These are phyloP conservation scores for Mastomys natalensis DNA, from an alignment of 2,113 vertebrate genomes.

Conservation along the genomic window DNA sequence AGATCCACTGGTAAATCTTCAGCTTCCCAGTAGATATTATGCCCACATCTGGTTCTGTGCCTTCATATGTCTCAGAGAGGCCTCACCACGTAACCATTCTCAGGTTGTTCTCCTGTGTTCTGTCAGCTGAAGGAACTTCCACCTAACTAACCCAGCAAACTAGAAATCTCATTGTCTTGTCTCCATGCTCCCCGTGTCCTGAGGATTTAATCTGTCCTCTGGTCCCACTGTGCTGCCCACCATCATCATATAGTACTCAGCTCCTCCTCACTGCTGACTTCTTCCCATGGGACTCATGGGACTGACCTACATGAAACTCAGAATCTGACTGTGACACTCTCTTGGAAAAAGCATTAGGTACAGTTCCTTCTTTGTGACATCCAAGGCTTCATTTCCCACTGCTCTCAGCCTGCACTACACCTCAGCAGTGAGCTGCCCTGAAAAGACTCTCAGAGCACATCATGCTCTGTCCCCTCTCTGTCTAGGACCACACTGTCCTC, in stretches of 20 bases:
- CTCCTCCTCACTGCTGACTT: background rate
- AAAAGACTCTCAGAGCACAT: background rate
- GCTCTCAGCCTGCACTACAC: background rate
- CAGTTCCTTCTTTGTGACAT: background rate
- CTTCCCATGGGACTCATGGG: background rate
- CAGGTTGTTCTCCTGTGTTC: background rate
- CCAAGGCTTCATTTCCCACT: background rate
- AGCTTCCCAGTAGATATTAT: background rate
- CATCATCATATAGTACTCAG: background rate
- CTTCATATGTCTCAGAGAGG: background rate
- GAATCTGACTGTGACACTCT: background rate
- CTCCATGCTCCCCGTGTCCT: background rate
- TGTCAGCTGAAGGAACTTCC: background rate
- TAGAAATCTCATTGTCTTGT: background rate
- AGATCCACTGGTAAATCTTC: background rate
- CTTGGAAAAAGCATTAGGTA: background rate
- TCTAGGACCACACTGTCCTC: background rate
- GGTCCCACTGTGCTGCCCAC: background rate
- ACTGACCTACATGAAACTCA: background rate
- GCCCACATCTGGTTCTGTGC: background rate
- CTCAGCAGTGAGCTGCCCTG: background rate
- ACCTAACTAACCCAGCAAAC: background rate
- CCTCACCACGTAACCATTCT: background rate
- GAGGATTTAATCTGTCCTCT: background rate
- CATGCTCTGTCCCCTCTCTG: accelerated